A percentile compares a stretch with the other conserved stretches of the same genome.
Conservation (phyloP, 2,797 vertebrate genomes). For the Ceryle rudis region DNA sequence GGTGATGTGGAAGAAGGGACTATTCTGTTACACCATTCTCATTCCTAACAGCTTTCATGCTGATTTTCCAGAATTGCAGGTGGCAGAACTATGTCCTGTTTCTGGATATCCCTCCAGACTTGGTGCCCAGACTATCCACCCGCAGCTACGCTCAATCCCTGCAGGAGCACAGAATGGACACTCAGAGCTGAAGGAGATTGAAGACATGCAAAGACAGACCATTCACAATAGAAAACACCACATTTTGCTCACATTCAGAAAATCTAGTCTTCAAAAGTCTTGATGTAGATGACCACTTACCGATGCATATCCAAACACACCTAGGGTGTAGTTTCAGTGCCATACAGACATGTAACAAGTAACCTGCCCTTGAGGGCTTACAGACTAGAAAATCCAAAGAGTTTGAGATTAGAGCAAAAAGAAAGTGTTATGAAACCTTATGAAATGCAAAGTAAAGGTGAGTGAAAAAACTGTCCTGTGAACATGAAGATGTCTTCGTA, state of each 20-base stretch:
- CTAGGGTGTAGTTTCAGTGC: neutral
- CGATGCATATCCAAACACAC: accelerated
- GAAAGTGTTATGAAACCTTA: neutral
- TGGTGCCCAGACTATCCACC: neutral
- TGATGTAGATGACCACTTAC: neutral
- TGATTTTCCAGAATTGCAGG: neutral
- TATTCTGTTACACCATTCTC: neutral
- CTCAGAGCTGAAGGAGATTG: neutral
- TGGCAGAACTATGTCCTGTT: neutral
- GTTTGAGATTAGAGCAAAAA: neutral
- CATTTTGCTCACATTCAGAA: neutral
- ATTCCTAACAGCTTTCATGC: neutral
- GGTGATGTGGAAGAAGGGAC: neutral
- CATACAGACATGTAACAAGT: neutral
- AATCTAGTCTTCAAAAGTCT: neutral
- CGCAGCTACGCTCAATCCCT: neutral
- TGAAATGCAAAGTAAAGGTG: neutral
- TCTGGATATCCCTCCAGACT: neutral
- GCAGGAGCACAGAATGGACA: neutral
- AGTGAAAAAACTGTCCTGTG: neutral
- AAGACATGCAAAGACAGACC: neutral
- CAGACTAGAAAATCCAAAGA: neutral
- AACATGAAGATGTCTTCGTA: neutral
- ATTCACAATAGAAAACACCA: neutral
- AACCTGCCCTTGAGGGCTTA: neutral